Conservation (phyloP, 1,140 invertebrate species). For the Thaumatotibia leucotreta region DNA sequence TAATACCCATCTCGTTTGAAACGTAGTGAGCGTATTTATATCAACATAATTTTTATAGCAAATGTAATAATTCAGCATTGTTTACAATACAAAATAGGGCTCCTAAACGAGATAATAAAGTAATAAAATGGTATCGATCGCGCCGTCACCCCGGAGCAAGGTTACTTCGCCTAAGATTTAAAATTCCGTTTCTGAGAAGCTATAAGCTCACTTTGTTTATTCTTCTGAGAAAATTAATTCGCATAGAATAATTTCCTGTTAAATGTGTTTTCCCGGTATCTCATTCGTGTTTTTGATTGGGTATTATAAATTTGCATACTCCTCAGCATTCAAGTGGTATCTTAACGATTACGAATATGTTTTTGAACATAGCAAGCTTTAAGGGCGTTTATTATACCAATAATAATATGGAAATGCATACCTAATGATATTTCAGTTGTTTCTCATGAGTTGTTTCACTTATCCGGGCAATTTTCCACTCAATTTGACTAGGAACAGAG, state of each 20-base stretch:
- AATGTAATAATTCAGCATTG: neutral
- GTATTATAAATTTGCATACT: conserved; percentile 5
- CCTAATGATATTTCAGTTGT: neutral
- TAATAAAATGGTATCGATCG: conserved; percentile 15
- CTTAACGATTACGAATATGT: neutral
- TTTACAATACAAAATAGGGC: neutral
- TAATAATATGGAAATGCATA: neutral
- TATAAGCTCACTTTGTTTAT: conserved; percentile 28
- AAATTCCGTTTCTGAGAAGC: conserved; percentile 32
- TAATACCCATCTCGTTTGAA: too few relatives aligned
- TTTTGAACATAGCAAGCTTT: neutral
- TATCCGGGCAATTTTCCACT: neutral
- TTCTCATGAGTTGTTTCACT: neutral
- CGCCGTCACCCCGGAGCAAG: conserved; percentile 28
- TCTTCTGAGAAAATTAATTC: conserved; percentile 35
- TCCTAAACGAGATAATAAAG: conserved; percentile 10
- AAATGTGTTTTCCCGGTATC: neutral
- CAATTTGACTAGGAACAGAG: neutral
- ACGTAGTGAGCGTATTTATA: too few relatives aligned
- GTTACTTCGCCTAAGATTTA: conserved; percentile 43
- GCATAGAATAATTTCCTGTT: conserved; percentile 12
- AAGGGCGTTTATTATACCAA: neutral
- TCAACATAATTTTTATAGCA: neutral
- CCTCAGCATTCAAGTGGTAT: neutral
- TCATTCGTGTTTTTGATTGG: conserved; percentile 11